phyloP scores from a whole-genome alignment of 2,888 invertebrate genomes.

The Taenaris catops region DNA sequence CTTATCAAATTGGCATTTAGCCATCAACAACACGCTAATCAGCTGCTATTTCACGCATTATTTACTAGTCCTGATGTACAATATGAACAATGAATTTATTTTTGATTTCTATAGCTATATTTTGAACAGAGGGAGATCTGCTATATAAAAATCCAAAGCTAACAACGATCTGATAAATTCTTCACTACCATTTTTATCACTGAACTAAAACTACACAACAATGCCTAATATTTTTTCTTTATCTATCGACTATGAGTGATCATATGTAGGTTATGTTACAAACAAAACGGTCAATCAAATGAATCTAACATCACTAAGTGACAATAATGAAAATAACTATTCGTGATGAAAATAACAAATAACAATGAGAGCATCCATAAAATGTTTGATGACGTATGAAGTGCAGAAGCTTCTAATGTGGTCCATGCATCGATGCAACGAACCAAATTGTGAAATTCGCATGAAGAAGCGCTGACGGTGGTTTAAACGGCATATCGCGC shows the following conservation, averaged over 20 bases:
- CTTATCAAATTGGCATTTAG: constrained; percentile 15
- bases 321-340: constrained; percentile 24
- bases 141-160: neutral
- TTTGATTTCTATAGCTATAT: neutral
- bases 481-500: constrained; percentile 64
- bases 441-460: constrained; percentile 70
- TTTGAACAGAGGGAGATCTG: neutral
- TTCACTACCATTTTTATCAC: constrained; percentile 11
- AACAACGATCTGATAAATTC: neutral
- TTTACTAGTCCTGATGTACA: constrained; percentile 6
- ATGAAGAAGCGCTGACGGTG: constrained; percentile 63
- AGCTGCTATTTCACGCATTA: constrained; percentile 13
- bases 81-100: constrained; percentile 1
- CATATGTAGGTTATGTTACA: constrained; percentile 7
- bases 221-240: constrained; percentile 12
- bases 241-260: constrained; percentile 20
- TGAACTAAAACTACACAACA: constrained; percentile 18
- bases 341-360: constrained; percentile 32
- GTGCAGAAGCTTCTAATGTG: constrained; percentile 76
- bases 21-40: constrained; percentile 13
- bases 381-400: constrained; percentile 49
- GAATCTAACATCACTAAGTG: constrained; percentile 32
- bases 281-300: constrained; percentile 25
- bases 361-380: constrained; percentile 32
- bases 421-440: constrained; percentile 76